Conservation (phyloP, 2,797 vertebrate genomes). For the Oceanodroma leucorhoa region DNA sequence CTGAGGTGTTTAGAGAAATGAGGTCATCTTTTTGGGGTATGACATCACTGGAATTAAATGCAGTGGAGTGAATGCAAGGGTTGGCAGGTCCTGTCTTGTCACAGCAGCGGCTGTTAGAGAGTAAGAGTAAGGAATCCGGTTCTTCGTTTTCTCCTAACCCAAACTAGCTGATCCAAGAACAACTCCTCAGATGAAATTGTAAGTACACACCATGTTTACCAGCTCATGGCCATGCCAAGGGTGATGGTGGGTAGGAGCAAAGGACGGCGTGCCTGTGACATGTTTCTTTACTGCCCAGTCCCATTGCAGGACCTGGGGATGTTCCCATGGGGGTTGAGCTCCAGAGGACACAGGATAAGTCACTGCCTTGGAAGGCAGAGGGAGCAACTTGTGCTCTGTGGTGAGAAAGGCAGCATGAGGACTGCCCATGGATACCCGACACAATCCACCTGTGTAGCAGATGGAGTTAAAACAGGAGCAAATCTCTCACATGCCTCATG, state of each 20-base stretch:
- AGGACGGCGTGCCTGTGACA: neutral
- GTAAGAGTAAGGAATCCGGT: neutral
- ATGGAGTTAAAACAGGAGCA: neutral
- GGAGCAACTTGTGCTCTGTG: neutral
- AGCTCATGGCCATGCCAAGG: neutral
- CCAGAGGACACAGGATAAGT: fast-evolving
- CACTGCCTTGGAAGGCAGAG: neutral
- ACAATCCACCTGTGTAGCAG: neutral
- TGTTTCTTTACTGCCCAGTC: neutral
- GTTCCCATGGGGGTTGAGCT: neutral
- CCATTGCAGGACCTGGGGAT: neutral
- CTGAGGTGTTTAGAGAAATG: neutral
- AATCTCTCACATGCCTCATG: neutral
- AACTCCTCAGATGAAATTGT: neutral
- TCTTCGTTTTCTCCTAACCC: neutral
- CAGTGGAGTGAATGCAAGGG: neutral
- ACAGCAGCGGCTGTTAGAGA: neutral
- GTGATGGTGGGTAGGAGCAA: neutral
- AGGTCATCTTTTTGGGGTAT: neutral
- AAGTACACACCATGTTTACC: neutral
- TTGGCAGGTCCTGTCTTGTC: neutral
- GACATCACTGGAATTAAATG: neutral
- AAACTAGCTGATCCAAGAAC: neutral
- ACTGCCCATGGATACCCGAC: neutral
- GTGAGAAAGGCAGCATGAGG: neutral